phyloP scores from a whole-genome alignment of 2,888 invertebrate species.

The Meandrusa payeni region DNA sequence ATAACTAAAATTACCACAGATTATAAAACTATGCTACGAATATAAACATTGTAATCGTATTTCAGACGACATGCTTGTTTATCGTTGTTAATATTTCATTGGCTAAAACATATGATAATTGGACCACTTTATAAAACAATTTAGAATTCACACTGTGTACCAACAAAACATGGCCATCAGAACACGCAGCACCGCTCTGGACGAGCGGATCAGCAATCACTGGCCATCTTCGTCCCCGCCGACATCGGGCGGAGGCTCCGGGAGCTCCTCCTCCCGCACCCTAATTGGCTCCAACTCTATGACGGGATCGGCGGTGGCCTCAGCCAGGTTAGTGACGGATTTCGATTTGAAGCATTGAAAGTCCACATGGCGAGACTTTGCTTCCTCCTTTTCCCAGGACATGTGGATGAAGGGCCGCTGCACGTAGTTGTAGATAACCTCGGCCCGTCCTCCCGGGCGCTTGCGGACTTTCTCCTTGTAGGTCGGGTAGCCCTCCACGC shows the following conservation, averaged over 20 bases:
- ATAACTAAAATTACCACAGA: no score
- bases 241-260: constrained; percentile 34
- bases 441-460: constrained; percentile 95
- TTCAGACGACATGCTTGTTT: no score
- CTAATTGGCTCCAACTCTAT: constrained; percentile 82
- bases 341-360: constrained; percentile 99
- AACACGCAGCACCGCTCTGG: constrained; percentile 36
- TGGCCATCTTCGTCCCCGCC: constrained; percentile 41
- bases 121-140: neutral
- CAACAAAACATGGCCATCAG: constrained; percentile 44
- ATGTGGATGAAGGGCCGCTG: constrained; percentile 99
- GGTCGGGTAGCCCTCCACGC: constrained; percentile 99
- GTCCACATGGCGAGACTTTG: constrained; percentile 98
- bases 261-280: constrained; percentile 51
- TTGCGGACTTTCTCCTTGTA: constrained; percentile 99
- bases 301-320: constrained; percentile 95
- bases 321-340: constrained; percentile 97
- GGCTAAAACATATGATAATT: neutral
- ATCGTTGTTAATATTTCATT: neutral
- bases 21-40: no score
- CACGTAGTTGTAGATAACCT: constrained; percentile 99
- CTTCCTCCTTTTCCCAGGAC: constrained; percentile 99
- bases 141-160: constrained; percentile 27
- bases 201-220: constrained; percentile 42
- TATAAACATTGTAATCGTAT: no score